Evolutionary conservation across 2,888 invertebrate genomes (phyloP).

Genomic region (Drosophila tanythrix): DNA sequence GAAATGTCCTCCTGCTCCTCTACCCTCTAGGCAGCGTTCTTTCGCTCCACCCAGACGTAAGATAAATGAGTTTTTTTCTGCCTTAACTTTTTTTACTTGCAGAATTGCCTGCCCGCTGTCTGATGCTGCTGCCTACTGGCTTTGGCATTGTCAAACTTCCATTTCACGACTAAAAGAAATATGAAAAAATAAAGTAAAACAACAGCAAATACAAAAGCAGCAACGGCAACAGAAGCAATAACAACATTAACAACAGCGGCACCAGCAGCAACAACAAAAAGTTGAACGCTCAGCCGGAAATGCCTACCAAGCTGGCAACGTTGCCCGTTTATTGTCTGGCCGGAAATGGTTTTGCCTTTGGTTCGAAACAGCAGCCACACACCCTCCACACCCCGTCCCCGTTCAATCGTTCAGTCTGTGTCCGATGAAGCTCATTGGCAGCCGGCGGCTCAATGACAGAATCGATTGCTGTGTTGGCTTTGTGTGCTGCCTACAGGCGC

Average conservation of each 20-base stretch:
- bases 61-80: conserved; percentile 64
- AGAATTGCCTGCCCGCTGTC: conserved; percentile 47
- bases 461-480: conserved; percentile 62
- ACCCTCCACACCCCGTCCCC: background rate
- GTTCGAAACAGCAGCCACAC: conserved; percentile 42
- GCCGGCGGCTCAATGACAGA: conserved; percentile 55
- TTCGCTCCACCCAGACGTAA: conserved; percentile 22
- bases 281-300: conserved; percentile 60
- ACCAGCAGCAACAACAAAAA: conserved; percentile 40
- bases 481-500: conserved; percentile 40
- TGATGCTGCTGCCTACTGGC: conserved; percentile 42
- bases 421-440: conserved; percentile 55
- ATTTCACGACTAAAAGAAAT: conserved; percentile 57
- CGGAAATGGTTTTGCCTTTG: conserved; percentile 76
- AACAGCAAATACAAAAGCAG: conserved; percentile 28
- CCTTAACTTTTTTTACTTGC: conserved; percentile 57
- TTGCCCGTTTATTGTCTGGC: conserved; percentile 74
- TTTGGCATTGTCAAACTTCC: conserved; percentile 72
- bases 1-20: conserved; percentile 1
- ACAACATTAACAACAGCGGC: conserved; percentile 47
- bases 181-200: conserved; percentile 37
- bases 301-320: conserved; percentile 63
- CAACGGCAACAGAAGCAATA: conserved; percentile 35
- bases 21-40: background rate
- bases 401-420: conserved; percentile 18